Evolutionary conservation across 1,140 invertebrate genomes (phyloP), one percentile per base, ranked within the genome.

Genomic region (Ceratina japonica): DNA sequence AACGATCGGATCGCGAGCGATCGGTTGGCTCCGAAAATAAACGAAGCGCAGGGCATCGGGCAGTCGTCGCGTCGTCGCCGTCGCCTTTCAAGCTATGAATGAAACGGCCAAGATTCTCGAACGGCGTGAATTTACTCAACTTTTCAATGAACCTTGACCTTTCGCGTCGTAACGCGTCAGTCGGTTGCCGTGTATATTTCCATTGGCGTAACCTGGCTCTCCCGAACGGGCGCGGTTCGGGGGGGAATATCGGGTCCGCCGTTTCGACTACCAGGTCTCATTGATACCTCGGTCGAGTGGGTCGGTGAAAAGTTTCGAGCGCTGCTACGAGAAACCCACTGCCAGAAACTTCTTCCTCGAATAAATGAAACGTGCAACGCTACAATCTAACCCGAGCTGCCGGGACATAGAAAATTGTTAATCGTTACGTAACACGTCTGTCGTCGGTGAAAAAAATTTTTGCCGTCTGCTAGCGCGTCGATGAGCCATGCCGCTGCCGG

Each of bases 131-230:
- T 72, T 61, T 49, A 61, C 56, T 72, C 37, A 49, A 72, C 70
- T 61, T 72, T 72, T 72, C 56, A 72, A 61, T 49, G 70, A 72
- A 72, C 56, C 70, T 72, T 72, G 70, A 72, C 56, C 70, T 72
- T 61, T 49, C 54, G 37, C 13, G 31, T 70, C 27, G n/a, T 54
- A 31, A 44, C 37, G 37, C 68, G 54, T 8, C 15, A 31, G 10
- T 68, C 22, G 15, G 20, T 18, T 31, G 16, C 12, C 3, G 22
- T 27, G n/a, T 37, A 79, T n/a, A 79, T n/a, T n/a, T 20, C 65
- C 54, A 68, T 52, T 24, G 15, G 54, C n/a, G 20, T 56, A 16
- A 20, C 16, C 22, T 61, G 3, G 22, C 31, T 31, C 20, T 44
- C 37, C 37, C 37, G 37, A 44, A 8, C 37, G 5, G 10, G 37